These are phyloP conservation scores for Podarcis cretensis DNA, from an alignment of 2,113 vertebrate genomes.

Conservation along the genomic window DNA sequence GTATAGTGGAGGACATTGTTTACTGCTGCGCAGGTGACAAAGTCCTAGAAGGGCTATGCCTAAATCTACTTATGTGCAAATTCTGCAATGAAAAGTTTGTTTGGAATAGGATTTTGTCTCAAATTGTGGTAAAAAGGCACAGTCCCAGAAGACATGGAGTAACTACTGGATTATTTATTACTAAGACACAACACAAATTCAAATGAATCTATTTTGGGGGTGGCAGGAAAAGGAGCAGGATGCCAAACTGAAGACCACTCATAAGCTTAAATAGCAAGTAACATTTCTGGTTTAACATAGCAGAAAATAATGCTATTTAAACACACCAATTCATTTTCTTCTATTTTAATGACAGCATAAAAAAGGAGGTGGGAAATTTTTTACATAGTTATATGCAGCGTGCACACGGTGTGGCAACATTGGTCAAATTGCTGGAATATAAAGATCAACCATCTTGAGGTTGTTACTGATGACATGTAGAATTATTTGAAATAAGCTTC, in stretches of 20 bases:
- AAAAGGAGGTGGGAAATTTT: not conserved
- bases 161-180: slow-evolving; percentile 3
- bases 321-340: not conserved
- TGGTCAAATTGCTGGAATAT: not conserved
- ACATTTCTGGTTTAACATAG: not conserved
- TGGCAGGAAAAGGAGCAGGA: not conserved
- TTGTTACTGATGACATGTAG: not conserved
- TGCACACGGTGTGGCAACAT: not conserved
- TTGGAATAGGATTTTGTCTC: not conserved
- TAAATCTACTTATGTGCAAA: not conserved
- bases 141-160: not conserved
- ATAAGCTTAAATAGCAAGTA: not conserved
- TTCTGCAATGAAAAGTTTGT: not conserved
- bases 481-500: not conserved
- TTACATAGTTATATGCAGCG: not conserved
- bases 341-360: not conserved
- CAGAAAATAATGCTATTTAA: not conserved
- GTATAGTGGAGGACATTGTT: not conserved
- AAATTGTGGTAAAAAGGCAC: not conserved
- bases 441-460: not conserved
- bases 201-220: slow-evolving; percentile 31
- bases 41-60: not conserved
- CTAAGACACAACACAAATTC: slow-evolving; percentile 24
- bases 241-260: not conserved
- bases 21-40: not conserved